Evolutionary conservation across 2,888 invertebrate genomes (phyloP).

Genomic region (Protophormia terraenovae): DNA sequence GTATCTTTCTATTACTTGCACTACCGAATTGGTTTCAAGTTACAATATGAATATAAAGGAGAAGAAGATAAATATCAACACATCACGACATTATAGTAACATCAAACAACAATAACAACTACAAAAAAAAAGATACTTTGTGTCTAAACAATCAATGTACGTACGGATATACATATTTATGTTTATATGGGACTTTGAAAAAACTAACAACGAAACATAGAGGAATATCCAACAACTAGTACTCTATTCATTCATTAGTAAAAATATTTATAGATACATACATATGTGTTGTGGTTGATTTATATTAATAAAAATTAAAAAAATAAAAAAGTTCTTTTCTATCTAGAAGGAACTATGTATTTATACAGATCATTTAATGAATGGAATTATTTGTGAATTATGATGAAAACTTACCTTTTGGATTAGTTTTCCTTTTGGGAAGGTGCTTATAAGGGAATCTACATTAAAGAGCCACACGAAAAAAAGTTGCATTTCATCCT

Average conservation of each 20-base stretch:
- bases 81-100: constrained; percentile 33
- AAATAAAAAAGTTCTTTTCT: background rate
- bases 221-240: background rate
- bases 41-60: constrained; percentile 45
- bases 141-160: constrained; percentile 18
- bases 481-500: too few relatives aligned
- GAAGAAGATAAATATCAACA: constrained; percentile 69
- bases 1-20: background rate
- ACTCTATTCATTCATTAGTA: background rate
- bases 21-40: constrained; percentile 65
- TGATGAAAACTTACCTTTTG: too few relatives aligned
- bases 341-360: background rate
- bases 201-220: background rate
- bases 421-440: too few relatives aligned
- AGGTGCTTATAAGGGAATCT: too few relatives aligned
- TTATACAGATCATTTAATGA: background rate
- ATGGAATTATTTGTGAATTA: background rate
- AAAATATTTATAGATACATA: background rate
- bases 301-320: background rate
- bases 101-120: background rate
- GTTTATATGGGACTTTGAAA: background rate
- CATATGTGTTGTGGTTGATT: constrained; percentile 34
- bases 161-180: background rate
- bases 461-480: too few relatives aligned
- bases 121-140: constrained; percentile 18